Percentiles rank a stretch among this genome's conserved stretches.
These are phyloP conservation scores for Ypsolopha sequella DNA, from an alignment of 2,888 invertebrate genomes.

Conservation along the genomic window DNA sequence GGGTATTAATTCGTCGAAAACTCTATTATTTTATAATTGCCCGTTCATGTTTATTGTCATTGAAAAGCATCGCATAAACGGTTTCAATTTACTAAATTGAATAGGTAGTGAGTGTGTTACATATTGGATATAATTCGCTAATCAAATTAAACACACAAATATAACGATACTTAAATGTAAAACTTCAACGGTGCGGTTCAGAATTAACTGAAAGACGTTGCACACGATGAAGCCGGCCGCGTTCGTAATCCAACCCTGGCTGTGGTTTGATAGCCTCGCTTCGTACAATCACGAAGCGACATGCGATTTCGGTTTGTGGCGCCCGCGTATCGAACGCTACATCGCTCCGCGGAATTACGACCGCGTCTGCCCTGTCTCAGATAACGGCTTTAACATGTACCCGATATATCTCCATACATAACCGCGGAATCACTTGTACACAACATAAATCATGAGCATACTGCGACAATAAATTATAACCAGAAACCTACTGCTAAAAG, in stretches of 20 bases:
- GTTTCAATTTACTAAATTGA: too few species aligned
- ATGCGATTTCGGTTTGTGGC: conserved; percentile 28
- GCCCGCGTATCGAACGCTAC: conserved; percentile 23
- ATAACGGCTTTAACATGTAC: conserved; percentile 20
- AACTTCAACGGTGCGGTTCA: too few species aligned
- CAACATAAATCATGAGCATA: background rate
- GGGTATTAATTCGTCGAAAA: too few species aligned
- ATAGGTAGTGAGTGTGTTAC: too few species aligned
- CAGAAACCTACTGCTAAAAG: too few species aligned
- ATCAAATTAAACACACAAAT: too few species aligned
- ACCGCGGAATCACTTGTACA: background rate
- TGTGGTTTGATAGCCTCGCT: conserved; percentile 22
- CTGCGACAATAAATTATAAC: background rate
- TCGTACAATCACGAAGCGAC: conserved; percentile 28
- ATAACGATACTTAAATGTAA: too few species aligned
- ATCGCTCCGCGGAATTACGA: conserved; percentile 19
- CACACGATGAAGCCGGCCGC: conserved; percentile 1
- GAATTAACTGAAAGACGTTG: background rate
- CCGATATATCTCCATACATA: conserved; percentile 1
- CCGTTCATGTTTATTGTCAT: too few species aligned
- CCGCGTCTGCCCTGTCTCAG: conserved; percentile 28
- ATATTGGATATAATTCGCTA: too few species aligned
- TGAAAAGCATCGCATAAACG: too few species aligned
- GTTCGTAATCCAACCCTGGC: conserved; percentile 17
- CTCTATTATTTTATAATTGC: too few species aligned